Base-by-base conservation (phyloP, 2,888 invertebrate genomes). In the Phengaris arion region DNA sequence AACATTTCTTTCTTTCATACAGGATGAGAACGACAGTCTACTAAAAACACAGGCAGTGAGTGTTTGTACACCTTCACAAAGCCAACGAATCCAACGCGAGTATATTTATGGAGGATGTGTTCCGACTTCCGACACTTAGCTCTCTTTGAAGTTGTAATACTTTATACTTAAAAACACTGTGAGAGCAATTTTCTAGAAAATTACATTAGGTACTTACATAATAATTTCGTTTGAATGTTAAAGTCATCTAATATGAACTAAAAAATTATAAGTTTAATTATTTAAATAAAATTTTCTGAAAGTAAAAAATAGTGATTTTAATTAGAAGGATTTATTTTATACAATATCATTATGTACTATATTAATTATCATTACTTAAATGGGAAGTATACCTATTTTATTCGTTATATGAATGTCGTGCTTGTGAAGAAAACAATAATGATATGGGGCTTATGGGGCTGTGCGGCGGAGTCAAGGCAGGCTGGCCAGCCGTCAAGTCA, bases 51-150 rank as follows among this genome's bases (percentile, higher is more conserved):
- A 91, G 84, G 85, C 84, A 52, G 83, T 92, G 12, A 92, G 91
- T 79, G 85, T 93, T 74, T 93, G 93, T 78, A 92, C 93, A 8
- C 92, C 91, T 22, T 89, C 93, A 69, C 91, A 91, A 81, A 74
- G 76, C 8, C 70, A 68, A 22, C 57, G 51, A 57, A 64, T 64
- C 15, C 64, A 45, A 35, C 64, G 64, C 35, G 12, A 64, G 35
- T 64, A 64, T 35, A 35, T 35, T 35, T 48, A 48, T 0, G 48
- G 48, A 48, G 48, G 48, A 48, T 7, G 48, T 48, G 48, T 48
- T 48, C 48, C 4, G 2, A 35, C 35, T 35, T 35, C 35, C 35
- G 35, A 35, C 6, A 48, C 48, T 48, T 48, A 8, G 8, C 35
- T 35, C 35, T 7, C 48, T 48, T 48, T 48, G 8, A 48, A 7